Conservation (phyloP, 2,888 invertebrate species). For the Smittia sp. region DNA sequence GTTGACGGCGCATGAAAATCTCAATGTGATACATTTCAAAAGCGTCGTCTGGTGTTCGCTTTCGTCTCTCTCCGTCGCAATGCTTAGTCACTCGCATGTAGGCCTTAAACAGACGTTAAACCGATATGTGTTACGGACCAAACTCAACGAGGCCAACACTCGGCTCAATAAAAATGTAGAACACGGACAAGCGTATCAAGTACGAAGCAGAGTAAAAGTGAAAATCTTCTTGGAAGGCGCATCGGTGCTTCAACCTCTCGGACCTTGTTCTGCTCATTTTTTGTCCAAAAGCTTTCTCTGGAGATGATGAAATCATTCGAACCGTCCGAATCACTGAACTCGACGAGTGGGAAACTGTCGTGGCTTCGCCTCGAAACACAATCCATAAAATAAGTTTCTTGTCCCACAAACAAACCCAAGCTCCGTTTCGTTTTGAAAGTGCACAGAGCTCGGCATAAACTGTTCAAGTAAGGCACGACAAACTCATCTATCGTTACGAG, state of each 20-base stretch:
- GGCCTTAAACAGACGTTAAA: not conserved
- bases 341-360: not conserved
- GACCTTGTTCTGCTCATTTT: not conserved
- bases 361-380: no score
- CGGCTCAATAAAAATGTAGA: slow-evolving; percentile 28
- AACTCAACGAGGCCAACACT: not conserved
- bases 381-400: not conserved
- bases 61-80: not conserved
- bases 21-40: not conserved
- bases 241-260: no score
- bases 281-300: not conserved
- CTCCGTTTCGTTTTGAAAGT: not conserved
- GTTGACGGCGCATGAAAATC: not conserved
- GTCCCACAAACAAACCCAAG: not conserved
- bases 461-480: slow-evolving; percentile 31
- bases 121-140: not conserved
- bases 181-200: slow-evolving; percentile 21
- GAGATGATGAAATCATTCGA: not conserved
- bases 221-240: slow-evolving; percentile 14
- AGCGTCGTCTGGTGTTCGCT: not conserved
- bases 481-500: slow-evolving; percentile 29
- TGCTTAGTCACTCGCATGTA: not conserved
- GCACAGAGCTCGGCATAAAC: slow-evolving; percentile 6
- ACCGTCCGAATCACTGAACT: not conserved
- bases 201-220: not conserved